These are phyloP conservation scores for Morpho helenor DNA, from an alignment of 2,888 invertebrate species.

Conservation along the genomic window DNA sequence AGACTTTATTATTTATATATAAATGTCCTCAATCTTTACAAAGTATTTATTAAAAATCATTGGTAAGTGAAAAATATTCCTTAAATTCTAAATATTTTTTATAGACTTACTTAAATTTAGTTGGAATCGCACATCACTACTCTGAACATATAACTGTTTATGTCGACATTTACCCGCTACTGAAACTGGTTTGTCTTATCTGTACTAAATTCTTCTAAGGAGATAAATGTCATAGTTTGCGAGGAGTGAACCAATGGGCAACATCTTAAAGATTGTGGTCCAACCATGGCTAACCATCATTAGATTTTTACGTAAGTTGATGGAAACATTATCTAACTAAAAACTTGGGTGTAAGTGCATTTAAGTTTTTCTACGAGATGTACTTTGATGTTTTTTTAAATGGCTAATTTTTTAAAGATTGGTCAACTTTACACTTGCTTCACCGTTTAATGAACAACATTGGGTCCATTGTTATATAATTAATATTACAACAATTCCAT, in stretches of 20 bases:
- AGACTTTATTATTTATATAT: too few relatives aligned
- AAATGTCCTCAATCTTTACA: too few relatives aligned
- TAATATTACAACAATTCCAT: too few relatives aligned
- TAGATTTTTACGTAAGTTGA: too few relatives aligned
- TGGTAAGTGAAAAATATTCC: not conserved
- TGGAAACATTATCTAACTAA: too few relatives aligned
- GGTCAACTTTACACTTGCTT: too few relatives aligned
- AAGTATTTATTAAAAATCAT: not conserved
- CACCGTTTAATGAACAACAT: too few relatives aligned
- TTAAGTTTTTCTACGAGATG: too few relatives aligned
- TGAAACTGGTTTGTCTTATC: conserved; percentile 21
- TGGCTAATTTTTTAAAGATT: too few relatives aligned
- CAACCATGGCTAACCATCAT: conserved; percentile 3
- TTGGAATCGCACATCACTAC: conserved; percentile 6
- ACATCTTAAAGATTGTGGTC: conserved; percentile 6
- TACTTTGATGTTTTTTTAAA: too few relatives aligned
- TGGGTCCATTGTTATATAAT: too few relatives aligned
- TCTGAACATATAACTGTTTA: conserved; percentile 16
- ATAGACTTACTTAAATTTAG: not conserved
- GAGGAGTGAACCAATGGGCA: conserved; percentile 16
- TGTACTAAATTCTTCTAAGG: conserved; percentile 22
- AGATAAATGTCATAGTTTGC: conserved; percentile 23
- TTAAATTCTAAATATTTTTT: not conserved
- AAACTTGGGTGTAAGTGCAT: too few relatives aligned
- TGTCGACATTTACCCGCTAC: conserved; percentile 22